Percentiles rank a stretch among this genome's conserved stretches.
These are phyloP conservation scores for Neolamprologus hecqui DNA, from an alignment of 2,113 vertebrate species.

Conservation along the genomic window DNA sequence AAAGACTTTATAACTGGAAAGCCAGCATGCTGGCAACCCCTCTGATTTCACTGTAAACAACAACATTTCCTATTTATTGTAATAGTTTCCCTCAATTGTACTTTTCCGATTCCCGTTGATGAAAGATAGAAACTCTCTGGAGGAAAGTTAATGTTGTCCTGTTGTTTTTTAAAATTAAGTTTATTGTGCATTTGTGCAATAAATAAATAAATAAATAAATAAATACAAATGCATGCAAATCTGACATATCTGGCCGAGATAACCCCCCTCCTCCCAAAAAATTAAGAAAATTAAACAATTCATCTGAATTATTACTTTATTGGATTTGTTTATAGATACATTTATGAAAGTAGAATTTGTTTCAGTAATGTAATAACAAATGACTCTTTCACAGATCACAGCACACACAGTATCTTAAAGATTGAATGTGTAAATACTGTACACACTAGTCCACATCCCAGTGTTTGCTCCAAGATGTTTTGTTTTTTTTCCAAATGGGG, in stretches of 20 bases:
- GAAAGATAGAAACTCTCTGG: constrained; percentile 41
- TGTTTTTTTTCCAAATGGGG: background rate
- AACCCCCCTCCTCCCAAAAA: background rate
- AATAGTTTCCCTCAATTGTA: constrained; percentile 65
- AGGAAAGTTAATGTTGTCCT: constrained; percentile 50
- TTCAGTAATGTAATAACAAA: background rate
- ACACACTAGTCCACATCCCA: background rate
- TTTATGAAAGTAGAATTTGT: background rate
- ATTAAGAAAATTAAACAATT: background rate
- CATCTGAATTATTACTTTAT: background rate
- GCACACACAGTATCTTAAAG: background rate
- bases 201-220: background rate
- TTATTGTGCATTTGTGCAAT: background rate
- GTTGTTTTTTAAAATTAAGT: background rate
- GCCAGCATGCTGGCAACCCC: background rate
- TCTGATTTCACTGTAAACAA: constrained; percentile 53
- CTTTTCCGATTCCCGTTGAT: background rate
- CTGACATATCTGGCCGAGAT: background rate
- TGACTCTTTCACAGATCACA: background rate
- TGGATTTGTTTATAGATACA: background rate
- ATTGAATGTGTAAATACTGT: background rate
- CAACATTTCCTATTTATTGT: constrained; percentile 42
- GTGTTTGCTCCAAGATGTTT: background rate
- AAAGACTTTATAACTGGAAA: background rate
- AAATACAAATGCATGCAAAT: background rate